Base-by-base conservation (phyloP, 1,140 invertebrate species). In the Ceratosolen solmsi region DNA sequence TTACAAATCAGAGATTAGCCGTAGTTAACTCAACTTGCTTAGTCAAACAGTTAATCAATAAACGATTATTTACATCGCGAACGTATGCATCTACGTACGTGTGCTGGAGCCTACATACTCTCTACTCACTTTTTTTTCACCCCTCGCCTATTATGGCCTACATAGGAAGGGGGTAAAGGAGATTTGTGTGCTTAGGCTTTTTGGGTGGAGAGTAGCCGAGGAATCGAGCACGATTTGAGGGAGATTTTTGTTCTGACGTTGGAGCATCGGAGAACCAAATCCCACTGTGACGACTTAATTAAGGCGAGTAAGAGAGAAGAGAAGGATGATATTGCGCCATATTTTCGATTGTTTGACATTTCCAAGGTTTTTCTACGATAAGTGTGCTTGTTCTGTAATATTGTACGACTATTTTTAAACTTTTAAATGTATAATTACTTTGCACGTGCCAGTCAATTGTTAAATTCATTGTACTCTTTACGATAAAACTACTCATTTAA, bases 1-100 rank as follows among this genome's bases (percentile, higher is more conserved):
- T 91, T 90, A 90, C 90, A 91, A 91, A 91, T 91, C 90, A 89
- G 89, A 91, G 90, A 91, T 92, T 92, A 92, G 90, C 90, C 89
- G 87, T 90, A 91, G 89, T 91, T 91, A 91, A 91, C 90, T 91
- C 90, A 89, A 90, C 89, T 90, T 91, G 89, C 89, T 89, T 89
- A 90, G 89, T 90, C 90, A 91, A 90, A 90, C 90, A 90, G 90
- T 91, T 91, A 91, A 91, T 91, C 90, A 91, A 91, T 91, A 91
- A 91, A 87, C 87, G 89, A 91, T 91, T 91, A 91, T 91, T 90
- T 90, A 89, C 79, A 33, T 41, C 79, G 72, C 17, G 30, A 20
- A 71, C 13, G 79, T 54, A 46, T 65, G 58, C 46, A 46, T 51
- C 3, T 46, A 13, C 11, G 13, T 65, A 65, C 63, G 63, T 65